phyloP scores from a whole-genome alignment of 1,140 invertebrate species.

The Ridgeia piscesae region DNA sequence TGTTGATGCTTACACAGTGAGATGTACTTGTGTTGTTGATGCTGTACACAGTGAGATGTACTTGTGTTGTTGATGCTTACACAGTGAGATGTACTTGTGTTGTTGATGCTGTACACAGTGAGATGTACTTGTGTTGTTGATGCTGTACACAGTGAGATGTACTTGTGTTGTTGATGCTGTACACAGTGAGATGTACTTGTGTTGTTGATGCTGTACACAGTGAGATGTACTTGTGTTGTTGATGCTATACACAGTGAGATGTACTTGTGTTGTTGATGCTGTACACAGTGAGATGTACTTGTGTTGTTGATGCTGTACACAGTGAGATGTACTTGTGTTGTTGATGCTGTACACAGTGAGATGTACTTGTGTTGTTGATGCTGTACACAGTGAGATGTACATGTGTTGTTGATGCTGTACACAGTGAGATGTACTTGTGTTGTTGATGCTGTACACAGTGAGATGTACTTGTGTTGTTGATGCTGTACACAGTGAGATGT shows the following conservation, averaged over 20 bases:
- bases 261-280: not conserved
- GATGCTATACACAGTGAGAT: not conserved
- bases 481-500: not conserved
- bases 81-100: not conserved
- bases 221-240: not conserved
- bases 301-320: not conserved
- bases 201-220: not conserved
- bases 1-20: not conserved
- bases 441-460: not conserved
- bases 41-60: not conserved
- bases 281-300: not conserved
- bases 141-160: not conserved
- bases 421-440: not conserved
- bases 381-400: not conserved
- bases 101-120: not conserved
- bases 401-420: not conserved
- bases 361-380: not conserved
- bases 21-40: not conserved
- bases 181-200: not conserved
- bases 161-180: not conserved
- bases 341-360: not conserved
- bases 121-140: not conserved
- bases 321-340: not conserved
- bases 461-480: not conserved
- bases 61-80: not conserved